A percentile compares a stretch with the other conserved stretches of the same genome.
Evolutionary conservation across 2,797 vertebrate genomes (phyloP).

Genomic region (Cyclopterus lumpus): DNA sequence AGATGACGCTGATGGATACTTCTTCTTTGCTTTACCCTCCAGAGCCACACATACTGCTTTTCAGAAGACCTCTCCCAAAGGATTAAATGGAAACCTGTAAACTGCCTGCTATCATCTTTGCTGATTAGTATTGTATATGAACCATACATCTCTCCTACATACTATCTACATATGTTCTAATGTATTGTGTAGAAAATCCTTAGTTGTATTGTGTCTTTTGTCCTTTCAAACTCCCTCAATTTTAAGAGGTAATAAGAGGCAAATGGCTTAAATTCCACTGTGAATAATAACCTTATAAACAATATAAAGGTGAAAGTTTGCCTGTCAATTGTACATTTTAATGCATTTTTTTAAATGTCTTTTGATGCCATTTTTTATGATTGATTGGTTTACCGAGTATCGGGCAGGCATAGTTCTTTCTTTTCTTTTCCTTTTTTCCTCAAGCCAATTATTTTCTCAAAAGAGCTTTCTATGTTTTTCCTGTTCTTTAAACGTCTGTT

Average conservation of each 20-base stretch:
- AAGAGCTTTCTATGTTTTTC: slow-evolving; percentile 39
- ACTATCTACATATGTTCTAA: slow-evolving; percentile 66
- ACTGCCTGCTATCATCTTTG: slow-evolving; percentile 30
- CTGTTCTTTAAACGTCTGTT: slow-evolving; percentile 39
- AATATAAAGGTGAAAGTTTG: slow-evolving; percentile 47
- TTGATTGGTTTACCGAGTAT: slow-evolving; percentile 43
- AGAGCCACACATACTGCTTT: slow-evolving; percentile 87
- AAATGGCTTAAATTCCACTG: slow-evolving; percentile 49
- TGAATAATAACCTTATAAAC: slow-evolving; percentile 46
- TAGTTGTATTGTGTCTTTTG: slow-evolving; percentile 40
- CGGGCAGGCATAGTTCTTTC: slow-evolving; percentile 14
- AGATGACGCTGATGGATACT: slow-evolving; percentile 25
- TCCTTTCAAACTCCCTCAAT: slow-evolving; percentile 60
- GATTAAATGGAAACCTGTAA: slow-evolving; percentile 69
- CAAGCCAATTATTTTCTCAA: slow-evolving; percentile 10
- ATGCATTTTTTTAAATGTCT: slow-evolving; percentile 37
- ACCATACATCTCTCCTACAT: slow-evolving; percentile 35
- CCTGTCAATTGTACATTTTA: slow-evolving; percentile 40
- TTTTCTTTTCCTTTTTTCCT: slow-evolving; percentile 19
- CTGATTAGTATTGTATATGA: slow-evolving; percentile 47
- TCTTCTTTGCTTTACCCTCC: slow-evolving; percentile 43
- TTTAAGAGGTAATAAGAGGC: slow-evolving; percentile 62
- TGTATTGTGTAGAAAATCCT: slow-evolving; percentile 63
- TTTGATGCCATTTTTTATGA: slow-evolving; percentile 42
- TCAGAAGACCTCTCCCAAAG: slow-evolving; percentile 84